Conservation (phyloP, 2,113 vertebrate genomes). For the Pterocles orientalis region DNA sequence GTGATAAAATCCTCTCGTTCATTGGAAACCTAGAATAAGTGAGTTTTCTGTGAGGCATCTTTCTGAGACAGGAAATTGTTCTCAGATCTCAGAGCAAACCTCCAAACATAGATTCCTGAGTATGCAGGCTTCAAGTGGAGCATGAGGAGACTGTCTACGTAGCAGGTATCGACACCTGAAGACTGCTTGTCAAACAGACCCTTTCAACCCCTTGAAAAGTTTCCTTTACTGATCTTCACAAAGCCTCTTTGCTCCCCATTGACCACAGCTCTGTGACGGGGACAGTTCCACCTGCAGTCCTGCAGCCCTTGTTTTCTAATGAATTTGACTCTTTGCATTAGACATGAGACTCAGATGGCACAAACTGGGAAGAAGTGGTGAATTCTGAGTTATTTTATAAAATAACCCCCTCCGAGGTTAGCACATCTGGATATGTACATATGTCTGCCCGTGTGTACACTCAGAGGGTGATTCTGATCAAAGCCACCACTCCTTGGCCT, state of each 20-base stretch:
- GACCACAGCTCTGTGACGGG: background rate
- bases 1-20: background rate
- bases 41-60: background rate
- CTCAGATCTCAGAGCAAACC: background rate
- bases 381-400: background rate
- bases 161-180: background rate
- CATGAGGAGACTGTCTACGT: background rate
- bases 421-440: background rate
- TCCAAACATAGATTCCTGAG: background rate
- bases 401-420: background rate
- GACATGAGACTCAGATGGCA: background rate
- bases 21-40: background rate
- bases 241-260: background rate
- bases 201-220: background rate
- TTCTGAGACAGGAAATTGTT: background rate
- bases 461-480: background rate
- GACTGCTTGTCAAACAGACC: background rate
- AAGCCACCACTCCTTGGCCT: constrained; percentile 3
- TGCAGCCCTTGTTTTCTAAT: background rate
- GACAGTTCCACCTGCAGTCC: background rate
- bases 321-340: background rate
- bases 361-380: background rate
- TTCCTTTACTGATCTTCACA: background rate
- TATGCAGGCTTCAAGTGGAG: background rate
- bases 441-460: background rate